Percentiles rank a stretch among this genome's conserved stretches.
Conservation (phyloP, 2,797 vertebrate species). For the Notolepis coatsorum region DNA sequence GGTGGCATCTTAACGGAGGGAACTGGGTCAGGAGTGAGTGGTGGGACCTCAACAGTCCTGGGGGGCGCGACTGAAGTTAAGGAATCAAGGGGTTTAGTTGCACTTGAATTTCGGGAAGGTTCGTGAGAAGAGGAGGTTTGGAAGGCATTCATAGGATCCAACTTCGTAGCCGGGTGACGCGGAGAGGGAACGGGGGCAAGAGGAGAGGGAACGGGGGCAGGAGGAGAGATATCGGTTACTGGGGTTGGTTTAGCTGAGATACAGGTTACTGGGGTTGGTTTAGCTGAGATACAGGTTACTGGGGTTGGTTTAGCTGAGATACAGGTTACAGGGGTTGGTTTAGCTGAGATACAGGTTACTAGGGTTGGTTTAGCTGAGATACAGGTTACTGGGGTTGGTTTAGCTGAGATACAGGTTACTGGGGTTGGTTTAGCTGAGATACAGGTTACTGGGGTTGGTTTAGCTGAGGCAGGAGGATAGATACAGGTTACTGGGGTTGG, state of each 20-base stretch:
- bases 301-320: too few species aligned
- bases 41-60: slow-evolving; percentile 21
- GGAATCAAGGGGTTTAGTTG: slow-evolving; percentile 34
- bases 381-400: slow-evolving; percentile 33
- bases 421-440: too few species aligned
- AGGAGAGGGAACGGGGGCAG: slow-evolving; percentile 24
- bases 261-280: too few species aligned
- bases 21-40: slow-evolving; percentile 7
- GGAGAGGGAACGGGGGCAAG: slow-evolving; percentile 24
- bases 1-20: slow-evolving; percentile 30
- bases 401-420: too few species aligned
- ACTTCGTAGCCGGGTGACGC: slow-evolving; percentile 40
- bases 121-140: slow-evolving; percentile 26
- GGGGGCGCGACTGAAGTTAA: slow-evolving; percentile 22
- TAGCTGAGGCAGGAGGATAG: too few species aligned
- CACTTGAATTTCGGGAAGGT: slow-evolving; percentile 19
- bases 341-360: slow-evolving; percentile 36
- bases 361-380: slow-evolving; percentile 38
- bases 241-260: slow-evolving; percentile 36
- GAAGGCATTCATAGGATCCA: slow-evolving; percentile 34
- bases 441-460: slow-evolving; percentile 33
- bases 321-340: too few species aligned
- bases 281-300: slow-evolving; percentile 36
- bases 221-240: slow-evolving; percentile 37
- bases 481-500: slow-evolving; percentile 34